phyloP scores from a whole-genome alignment of 2,113 vertebrate genomes.

The Pituophis catenifer region DNA sequence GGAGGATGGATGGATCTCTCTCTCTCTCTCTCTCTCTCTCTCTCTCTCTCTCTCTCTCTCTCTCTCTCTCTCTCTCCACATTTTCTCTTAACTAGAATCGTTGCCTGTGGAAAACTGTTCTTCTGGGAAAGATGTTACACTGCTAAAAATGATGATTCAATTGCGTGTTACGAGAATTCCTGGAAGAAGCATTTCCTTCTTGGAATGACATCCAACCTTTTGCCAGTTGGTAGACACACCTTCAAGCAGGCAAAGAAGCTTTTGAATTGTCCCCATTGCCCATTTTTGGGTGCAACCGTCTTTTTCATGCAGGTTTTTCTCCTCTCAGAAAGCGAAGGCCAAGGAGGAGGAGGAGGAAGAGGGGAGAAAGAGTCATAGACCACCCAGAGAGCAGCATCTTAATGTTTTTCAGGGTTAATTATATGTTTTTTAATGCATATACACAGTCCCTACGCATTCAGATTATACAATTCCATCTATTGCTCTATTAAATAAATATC shows the following conservation, averaged over 20 bases:
- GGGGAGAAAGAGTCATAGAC: constrained; percentile 6
- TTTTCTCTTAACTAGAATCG: constrained; percentile 61
- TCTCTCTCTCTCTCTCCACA: neutral
- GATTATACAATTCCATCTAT: constrained; percentile 55
- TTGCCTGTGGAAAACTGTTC: constrained; percentile 56
- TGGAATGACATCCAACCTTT: constrained; percentile 48
- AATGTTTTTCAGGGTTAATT: neutral
- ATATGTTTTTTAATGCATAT: constrained; percentile 38
- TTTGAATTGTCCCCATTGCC: constrained; percentile 30
- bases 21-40: neutral
- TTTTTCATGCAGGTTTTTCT: constrained; percentile 22
- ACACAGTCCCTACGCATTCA: neutral
- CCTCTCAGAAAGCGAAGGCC: neutral
- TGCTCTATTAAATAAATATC: constrained; percentile 70
- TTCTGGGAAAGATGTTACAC: constrained; percentile 63
- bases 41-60: neutral
- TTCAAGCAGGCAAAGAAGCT: constrained; percentile 32
- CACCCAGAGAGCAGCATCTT: neutral
- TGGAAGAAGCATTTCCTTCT: constrained; percentile 59
- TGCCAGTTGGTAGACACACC: constrained; percentile 47
- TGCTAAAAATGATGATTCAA: constrained; percentile 69
- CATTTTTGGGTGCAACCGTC: constrained; percentile 25
- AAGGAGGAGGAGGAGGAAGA: neutral
- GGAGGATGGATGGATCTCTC: constrained; percentile 8
- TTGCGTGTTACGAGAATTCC: constrained; percentile 70